Conservation (phyloP, 2,888 invertebrate species). For the Cloeon dipterum region DNA sequence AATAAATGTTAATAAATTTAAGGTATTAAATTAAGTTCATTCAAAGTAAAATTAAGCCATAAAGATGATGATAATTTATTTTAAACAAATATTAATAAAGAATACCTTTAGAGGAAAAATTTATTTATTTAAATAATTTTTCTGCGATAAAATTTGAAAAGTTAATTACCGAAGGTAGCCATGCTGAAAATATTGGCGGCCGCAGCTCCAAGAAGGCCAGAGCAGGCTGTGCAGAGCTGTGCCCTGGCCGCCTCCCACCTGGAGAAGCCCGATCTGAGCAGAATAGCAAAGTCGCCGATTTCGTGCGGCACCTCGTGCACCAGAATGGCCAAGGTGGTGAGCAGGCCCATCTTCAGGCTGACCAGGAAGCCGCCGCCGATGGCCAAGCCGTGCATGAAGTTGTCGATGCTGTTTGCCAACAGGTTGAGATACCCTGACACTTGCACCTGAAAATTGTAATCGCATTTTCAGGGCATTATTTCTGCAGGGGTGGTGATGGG, state of each 20-base stretch:
- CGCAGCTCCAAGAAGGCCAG: constrained; percentile 72
- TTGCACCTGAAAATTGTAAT: too few relatives aligned
- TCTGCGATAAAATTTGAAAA: too few relatives aligned
- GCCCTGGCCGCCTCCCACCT: constrained; percentile 88
- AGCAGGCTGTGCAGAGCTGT: constrained; percentile 73
- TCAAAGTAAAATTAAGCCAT: too few relatives aligned
- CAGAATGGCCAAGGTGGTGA: constrained; percentile 84
- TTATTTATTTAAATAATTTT: too few relatives aligned
- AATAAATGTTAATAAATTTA: too few relatives aligned
- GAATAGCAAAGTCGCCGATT: constrained; percentile 82
- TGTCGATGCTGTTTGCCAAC: constrained; percentile 90
- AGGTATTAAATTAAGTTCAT: too few relatives aligned
- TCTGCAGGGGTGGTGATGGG: constrained; percentile 10
- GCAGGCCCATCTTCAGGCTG: constrained; percentile 65
- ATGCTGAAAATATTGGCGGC: too few relatives aligned
- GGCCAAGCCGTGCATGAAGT: constrained; percentile 94
- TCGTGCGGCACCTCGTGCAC: constrained; percentile 97
- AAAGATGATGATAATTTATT: too few relatives aligned
- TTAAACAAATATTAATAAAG: too few relatives aligned
- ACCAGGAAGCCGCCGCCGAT: constrained; percentile 94
- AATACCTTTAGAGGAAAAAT: too few relatives aligned
- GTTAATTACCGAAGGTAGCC: too few relatives aligned
- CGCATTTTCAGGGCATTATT: constrained; percentile 6
- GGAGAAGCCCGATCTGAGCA: constrained; percentile 77
- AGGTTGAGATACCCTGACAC: constrained; percentile 85